Conservation (phyloP, 2,888 invertebrate genomes). For the Lepetodrilus schrolli region DNA sequence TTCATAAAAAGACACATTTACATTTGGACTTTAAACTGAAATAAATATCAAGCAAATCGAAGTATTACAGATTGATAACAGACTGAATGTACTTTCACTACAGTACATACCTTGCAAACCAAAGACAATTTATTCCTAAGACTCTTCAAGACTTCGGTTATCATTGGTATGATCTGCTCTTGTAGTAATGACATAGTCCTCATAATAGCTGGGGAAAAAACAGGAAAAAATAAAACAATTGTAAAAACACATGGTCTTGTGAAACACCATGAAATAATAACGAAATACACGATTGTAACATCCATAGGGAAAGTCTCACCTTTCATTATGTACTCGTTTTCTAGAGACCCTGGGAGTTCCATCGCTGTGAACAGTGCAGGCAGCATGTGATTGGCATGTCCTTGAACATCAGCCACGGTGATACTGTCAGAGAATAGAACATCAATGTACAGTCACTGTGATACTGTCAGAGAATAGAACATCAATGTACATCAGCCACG, state of each 20-base stretch:
- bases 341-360: conserved; percentile 83
- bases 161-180: conserved; percentile 85
- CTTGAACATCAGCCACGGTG: conserved; percentile 60
- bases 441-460: background rate
- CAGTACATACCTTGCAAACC: conserved; percentile 83
- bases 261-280: no score
- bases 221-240: no score
- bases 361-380: conserved; percentile 86
- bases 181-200: conserved; percentile 88
- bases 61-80: no score
- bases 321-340: conserved; percentile 99
- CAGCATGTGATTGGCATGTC: conserved; percentile 79
- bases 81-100: no score
- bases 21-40: no score
- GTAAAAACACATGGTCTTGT: no score
- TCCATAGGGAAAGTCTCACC: no score
- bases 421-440: conserved; percentile 52
- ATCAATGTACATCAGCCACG: background rate
- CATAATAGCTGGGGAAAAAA: conserved; percentile 85
- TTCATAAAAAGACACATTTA: no score
- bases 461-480: background rate
- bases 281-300: no score
- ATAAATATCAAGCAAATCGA: no score
- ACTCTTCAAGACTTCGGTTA: conserved; percentile 87
- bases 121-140: conserved; percentile 87